These are phyloP conservation scores for Melangyna quadrimaculata DNA, from an alignment of 2,888 invertebrate species.

Conservation along the genomic window DNA sequence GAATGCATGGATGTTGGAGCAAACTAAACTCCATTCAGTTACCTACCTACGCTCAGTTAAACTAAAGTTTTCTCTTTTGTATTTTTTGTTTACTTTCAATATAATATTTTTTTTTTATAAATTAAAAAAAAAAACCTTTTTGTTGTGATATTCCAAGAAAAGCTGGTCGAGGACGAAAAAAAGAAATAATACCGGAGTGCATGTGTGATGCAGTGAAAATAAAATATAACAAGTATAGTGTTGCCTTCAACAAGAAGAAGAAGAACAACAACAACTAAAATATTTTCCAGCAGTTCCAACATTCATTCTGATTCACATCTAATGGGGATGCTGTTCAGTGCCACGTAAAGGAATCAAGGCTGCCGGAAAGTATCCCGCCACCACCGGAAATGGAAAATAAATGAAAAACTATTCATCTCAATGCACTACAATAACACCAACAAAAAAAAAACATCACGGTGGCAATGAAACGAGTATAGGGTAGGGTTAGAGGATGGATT, in stretches of 20 bases:
- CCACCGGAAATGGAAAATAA: constrained; percentile 73
- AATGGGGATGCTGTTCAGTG: constrained; percentile 28
- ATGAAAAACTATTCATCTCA: constrained; percentile 72
- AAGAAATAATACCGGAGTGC: not conserved
- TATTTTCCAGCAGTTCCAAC: constrained; percentile 35
- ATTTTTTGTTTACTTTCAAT: not conserved
- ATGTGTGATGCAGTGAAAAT: constrained; percentile 9
- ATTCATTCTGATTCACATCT: constrained; percentile 52
- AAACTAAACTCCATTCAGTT: constrained; percentile 28
- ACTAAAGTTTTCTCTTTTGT: constrained; percentile 29
- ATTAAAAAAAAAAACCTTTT: constrained; percentile 1
- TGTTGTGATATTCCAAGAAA: constrained; percentile 10
- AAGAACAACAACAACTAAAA: constrained; percentile 21
- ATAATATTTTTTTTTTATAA: not conserved
- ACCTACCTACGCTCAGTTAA: constrained; percentile 37
- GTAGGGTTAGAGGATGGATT: not conserved
- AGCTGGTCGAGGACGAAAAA: not conserved
- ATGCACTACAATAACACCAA: constrained; percentile 16
- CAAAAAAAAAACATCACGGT: not conserved
- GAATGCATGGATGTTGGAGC: constrained; percentile 13
- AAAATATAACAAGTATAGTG: constrained; percentile 29
- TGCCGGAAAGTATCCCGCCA: constrained; percentile 65
- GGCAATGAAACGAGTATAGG: not conserved
- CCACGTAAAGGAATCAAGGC: constrained; percentile 51
- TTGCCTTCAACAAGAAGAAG: constrained; percentile 42